Conservation (phyloP, 2,113 vertebrate species). For the Rissa tridactyla region DNA sequence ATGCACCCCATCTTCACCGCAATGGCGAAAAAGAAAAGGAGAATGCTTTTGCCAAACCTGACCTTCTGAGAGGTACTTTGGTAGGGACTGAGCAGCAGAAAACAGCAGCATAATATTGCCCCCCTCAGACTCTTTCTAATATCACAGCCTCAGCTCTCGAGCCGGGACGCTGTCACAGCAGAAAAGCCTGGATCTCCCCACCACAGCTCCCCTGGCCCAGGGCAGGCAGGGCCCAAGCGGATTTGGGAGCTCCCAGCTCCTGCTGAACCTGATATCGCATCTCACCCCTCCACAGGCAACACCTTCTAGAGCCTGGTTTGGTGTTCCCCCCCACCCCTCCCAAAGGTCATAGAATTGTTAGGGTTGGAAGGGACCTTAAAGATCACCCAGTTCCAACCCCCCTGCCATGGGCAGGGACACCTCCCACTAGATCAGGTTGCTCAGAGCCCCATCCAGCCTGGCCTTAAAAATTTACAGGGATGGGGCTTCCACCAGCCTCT, state of each 20-base stretch:
- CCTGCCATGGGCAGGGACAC: too few relatives aligned
- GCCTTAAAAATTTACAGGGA: too few relatives aligned
- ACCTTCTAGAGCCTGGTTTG: neutral
- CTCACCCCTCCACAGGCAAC: neutral
- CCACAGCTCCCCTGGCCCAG: neutral
- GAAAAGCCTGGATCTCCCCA: accelerated
- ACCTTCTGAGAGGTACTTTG: accelerated
- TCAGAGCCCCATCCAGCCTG: too few relatives aligned
- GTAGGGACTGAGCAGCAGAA: neutral
- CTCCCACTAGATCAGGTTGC: too few relatives aligned
- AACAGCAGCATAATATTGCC: neutral
- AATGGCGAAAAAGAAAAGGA: neutral
- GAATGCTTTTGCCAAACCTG: neutral
- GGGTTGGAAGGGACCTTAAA: too few relatives aligned
- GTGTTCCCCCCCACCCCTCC: too few relatives aligned
- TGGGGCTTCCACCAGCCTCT: too few relatives aligned
- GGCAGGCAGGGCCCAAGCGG: neutral
- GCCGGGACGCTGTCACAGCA: neutral
- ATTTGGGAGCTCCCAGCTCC: neutral
- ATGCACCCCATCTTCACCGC: accelerated
- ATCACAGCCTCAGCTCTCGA: neutral
- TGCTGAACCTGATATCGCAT: neutral
- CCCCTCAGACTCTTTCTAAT: neutral
- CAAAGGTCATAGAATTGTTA: too few relatives aligned
- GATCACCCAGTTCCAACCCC: too few relatives aligned